These are phyloP conservation scores for Parnassius glacialis DNA, from an alignment of 2,888 invertebrate genomes.

Conservation along the genomic window DNA sequence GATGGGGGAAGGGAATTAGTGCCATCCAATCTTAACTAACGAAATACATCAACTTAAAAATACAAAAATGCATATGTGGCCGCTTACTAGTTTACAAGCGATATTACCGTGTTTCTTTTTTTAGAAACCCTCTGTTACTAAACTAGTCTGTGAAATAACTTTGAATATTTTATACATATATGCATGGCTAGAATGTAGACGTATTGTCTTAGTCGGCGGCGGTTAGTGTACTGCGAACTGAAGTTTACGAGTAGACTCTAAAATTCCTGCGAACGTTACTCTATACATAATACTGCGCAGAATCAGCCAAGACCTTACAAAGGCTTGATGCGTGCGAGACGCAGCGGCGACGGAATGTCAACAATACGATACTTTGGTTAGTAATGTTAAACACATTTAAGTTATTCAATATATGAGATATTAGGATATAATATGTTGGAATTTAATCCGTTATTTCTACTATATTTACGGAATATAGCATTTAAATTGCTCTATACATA, in stretches of 20 bases:
- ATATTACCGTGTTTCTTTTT: not conserved
- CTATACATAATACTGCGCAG: constrained; percentile 15
- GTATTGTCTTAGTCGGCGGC: constrained; percentile 25
- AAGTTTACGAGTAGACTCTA: constrained; percentile 23
- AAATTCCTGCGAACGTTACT: constrained; percentile 21
- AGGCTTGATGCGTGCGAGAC: constrained; percentile 15
- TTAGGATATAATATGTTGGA: no score
- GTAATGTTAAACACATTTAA: no score
- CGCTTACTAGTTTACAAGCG: not conserved
- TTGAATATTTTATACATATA: constrained; percentile 15
- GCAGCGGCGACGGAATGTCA: constrained; percentile 16
- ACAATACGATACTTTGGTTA: constrained; percentile 2
- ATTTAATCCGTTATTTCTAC: no score
- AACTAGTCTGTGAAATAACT: constrained; percentile 18
- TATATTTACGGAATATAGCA: no score
- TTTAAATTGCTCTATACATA: no score
- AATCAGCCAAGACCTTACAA: constrained; percentile 16
- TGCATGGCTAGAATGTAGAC: constrained; percentile 21
- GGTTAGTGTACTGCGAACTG: constrained; percentile 20
- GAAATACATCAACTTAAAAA: no score
- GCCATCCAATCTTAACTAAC: no score
- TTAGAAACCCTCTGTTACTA: constrained; percentile 14
- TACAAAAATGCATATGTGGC: no score
- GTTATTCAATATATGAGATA: no score
- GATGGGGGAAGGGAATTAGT: no score